Evolutionary conservation across 92 coral and sea anemone species (phyloP).

Genomic region (Montipora capitata): DNA sequence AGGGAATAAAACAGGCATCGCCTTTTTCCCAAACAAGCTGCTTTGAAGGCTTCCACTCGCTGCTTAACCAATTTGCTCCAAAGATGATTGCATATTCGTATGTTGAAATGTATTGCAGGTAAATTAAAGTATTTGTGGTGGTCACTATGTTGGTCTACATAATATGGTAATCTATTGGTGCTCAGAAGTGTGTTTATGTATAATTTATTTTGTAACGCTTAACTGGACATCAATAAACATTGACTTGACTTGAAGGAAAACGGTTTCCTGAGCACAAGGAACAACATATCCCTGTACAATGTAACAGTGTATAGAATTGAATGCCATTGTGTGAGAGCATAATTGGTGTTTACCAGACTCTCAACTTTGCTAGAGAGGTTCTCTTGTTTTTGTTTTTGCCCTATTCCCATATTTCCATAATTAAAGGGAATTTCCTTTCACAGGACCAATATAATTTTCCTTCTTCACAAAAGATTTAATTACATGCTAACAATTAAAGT

Average conservation of each 20-base stretch:
- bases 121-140: not conserved
- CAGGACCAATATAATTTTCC: not conserved
- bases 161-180: not conserved
- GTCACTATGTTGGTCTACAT: not conserved
- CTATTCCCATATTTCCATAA: slow-evolving; percentile 3
- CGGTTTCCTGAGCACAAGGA: slow-evolving; percentile 1
- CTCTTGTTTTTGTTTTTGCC: slow-evolving; percentile 4
- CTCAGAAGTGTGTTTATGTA: slow-evolving; percentile 1
- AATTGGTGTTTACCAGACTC: not conserved
- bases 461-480: slow-evolving; percentile 3
- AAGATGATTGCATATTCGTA: slow-evolving; percentile 74
- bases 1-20: slow-evolving; percentile 63
- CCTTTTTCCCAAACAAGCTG: slow-evolving; percentile 74
- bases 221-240: not conserved
- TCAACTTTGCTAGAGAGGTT: slow-evolving; percentile 9
- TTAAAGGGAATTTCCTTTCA: slow-evolving; percentile 1
- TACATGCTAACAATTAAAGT: not conserved
- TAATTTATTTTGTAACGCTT: not conserved
- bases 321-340: no score
- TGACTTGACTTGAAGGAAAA: not conserved
- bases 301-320: not conserved
- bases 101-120: slow-evolving; percentile 74
- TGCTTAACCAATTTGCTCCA: slow-evolving; percentile 68
- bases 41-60: slow-evolving; percentile 69
- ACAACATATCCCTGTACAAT: not conserved